phyloP scores from a whole-genome alignment of 2,113 vertebrate species.

The human region GRCh38 chr1:171984501-171985000 shows the following conservation, averaged over 20 bases:
- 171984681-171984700: neutral
- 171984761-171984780: neutral
- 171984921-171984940: neutral
- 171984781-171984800: neutral
- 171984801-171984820: neutral
- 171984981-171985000: constrained; percentile 42
- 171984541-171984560: neutral
- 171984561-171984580: neutral
- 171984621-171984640: neutral
- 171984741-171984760: neutral
- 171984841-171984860: neutral
- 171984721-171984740: neutral
- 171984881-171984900: neutral
- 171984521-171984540: neutral
- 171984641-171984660: neutral
- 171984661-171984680: neutral
- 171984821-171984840: neutral
- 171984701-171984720: neutral
- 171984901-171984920: neutral
- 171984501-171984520: neutral
- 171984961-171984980: neutral
- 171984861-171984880: neutral
- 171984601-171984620: neutral
- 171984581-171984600: too few species aligned
- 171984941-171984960: neutral